These are phyloP conservation scores for Epinephelus coioides DNA, from an alignment of 2,797 vertebrate species.

Conservation along the genomic window DNA sequence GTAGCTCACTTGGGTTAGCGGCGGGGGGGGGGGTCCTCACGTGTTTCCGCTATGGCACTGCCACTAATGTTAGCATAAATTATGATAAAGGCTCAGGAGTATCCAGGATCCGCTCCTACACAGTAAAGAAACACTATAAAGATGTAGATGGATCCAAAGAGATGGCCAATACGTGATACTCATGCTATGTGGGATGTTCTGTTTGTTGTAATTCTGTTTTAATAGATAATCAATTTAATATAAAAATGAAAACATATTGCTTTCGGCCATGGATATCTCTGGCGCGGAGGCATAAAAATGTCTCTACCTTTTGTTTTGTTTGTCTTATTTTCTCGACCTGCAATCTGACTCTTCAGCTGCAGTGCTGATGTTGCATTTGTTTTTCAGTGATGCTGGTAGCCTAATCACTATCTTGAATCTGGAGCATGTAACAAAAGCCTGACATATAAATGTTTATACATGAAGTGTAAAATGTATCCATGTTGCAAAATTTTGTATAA, in stretches of 20 bases:
- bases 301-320: not conserved
- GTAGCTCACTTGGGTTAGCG: too few species aligned
- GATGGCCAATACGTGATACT: not conserved
- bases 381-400: not conserved
- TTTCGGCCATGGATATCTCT: too few species aligned
- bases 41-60: too few species aligned
- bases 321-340: not conserved
- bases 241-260: too few species aligned
- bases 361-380: not conserved
- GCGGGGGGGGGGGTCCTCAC: too few species aligned
- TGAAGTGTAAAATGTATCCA: not conserved
- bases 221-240: too few species aligned
- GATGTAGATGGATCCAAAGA: not conserved
- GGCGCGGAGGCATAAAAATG: not conserved
- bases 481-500: not conserved
- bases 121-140: too few species aligned
- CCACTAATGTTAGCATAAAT: not conserved
- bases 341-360: not conserved
- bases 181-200: too few species aligned
- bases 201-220: too few species aligned
- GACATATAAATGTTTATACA: not conserved
- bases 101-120: not conserved
- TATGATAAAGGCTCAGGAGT: not conserved
- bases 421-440: not conserved
- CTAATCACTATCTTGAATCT: constrained; percentile 10